Evolutionary conservation across 1,140 invertebrate genomes (phyloP).

Genomic region (Thaumatotibia leucotreta): DNA sequence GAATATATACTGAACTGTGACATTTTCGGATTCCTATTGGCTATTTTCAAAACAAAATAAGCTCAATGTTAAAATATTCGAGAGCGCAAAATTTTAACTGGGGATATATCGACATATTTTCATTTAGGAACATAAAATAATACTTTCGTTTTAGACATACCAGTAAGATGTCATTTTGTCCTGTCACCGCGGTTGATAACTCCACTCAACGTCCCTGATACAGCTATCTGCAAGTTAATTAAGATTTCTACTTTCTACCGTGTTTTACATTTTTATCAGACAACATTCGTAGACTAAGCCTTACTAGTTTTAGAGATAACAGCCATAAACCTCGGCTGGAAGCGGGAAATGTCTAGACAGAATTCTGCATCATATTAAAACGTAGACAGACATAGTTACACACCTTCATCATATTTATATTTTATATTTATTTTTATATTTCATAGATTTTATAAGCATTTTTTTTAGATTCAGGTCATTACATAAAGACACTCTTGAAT

Average conservation of each 20-base stretch:
- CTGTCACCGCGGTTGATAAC: neutral
- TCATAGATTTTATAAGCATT: no score
- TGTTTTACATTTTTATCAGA: neutral
- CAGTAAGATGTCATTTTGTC: neutral
- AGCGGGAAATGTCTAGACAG: neutral
- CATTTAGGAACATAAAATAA: no score
- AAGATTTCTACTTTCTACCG: neutral
- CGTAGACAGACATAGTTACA: neutral
- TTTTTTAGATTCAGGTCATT: no score
- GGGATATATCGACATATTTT: no score
- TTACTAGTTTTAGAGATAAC: neutral
- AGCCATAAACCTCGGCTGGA: neutral
- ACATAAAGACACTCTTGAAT: no score
- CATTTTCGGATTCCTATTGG: no score
- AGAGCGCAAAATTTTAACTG: no score
- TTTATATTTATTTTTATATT: no score
- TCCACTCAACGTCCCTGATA: neutral
- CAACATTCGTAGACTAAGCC: neutral
- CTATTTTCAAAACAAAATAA: neutral
- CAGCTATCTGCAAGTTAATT: neutral
- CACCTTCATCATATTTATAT: no score
- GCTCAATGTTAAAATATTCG: no score
- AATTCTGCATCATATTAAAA: neutral
- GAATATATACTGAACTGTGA: no score
- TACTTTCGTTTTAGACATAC: no score